Conservation (phyloP, 2,888 invertebrate species). For the Tridacna crocea region DNA sequence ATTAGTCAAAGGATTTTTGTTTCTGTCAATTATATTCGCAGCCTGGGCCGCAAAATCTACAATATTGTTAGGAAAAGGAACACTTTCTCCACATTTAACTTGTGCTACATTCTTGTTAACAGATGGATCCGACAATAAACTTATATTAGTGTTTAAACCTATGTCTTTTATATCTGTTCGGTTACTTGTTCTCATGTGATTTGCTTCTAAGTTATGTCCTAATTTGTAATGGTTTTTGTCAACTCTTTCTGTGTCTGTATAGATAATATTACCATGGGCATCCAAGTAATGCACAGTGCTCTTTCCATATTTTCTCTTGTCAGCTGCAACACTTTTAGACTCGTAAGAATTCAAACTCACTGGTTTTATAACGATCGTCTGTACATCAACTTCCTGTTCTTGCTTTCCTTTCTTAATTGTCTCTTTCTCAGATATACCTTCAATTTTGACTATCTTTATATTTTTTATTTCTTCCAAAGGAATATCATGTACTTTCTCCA, state of each 20-base stretch:
- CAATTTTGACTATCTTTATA: slow-evolving; percentile 4
- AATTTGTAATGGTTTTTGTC: neutral
- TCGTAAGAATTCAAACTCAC: neutral
- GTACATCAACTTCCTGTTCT: neutral
- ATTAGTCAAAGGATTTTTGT: neutral
- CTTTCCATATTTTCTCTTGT: neutral
- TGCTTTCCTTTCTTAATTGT: neutral
- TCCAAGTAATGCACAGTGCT: slow-evolving; percentile 17
- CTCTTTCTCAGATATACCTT: neutral
- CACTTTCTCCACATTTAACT: neutral
- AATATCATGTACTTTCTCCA: slow-evolving; percentile 19
- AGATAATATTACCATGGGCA: slow-evolving; percentile 18
- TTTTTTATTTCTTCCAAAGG: slow-evolving; percentile 1
- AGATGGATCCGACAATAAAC: neutral
- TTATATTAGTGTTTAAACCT: neutral
- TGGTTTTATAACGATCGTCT: slow-evolving; percentile 13
- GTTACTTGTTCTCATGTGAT: neutral
- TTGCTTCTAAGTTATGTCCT: neutral
- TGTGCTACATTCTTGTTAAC: neutral
- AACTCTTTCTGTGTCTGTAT: slow-evolving; percentile 7
- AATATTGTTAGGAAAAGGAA: neutral
- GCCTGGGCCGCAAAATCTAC: slow-evolving; percentile 16
- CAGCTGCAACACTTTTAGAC: neutral
- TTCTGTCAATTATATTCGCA: slow-evolving; percentile 11
- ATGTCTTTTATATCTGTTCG: neutral